Percentiles rank a stretch among this genome's conserved stretches.
phyloP scores from a whole-genome alignment of 2,113 vertebrate species.

The Setophaga kirtlandii region DNA sequence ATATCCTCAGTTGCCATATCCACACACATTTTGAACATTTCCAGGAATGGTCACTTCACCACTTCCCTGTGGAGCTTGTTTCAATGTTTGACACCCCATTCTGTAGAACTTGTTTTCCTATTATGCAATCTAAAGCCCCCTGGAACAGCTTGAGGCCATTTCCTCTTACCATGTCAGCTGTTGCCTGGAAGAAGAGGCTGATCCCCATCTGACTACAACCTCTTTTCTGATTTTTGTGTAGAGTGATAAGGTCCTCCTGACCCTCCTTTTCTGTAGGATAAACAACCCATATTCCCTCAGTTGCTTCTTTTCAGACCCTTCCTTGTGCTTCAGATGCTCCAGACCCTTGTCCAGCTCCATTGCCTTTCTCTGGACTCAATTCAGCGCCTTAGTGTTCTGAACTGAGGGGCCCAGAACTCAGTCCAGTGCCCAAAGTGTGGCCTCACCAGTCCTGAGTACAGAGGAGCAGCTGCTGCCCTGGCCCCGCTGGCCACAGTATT shows the following conservation, averaged over 20 bases:
- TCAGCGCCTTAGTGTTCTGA: neutral
- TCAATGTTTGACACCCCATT: neutral
- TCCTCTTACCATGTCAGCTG: neutral
- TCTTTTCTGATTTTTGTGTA: neutral
- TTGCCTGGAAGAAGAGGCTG: accelerated
- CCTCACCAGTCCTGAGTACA: neutral
- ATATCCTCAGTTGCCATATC: neutral
- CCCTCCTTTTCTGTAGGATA: neutral
- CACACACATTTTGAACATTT: neutral
- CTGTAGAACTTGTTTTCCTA: neutral
- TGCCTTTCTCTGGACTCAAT: neutral
- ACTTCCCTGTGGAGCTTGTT: neutral
- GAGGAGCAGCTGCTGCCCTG: neutral
- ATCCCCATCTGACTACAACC: neutral
- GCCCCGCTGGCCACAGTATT: neutral
- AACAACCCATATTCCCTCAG: neutral
- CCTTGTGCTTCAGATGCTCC: neutral
- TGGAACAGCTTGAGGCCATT: neutral
- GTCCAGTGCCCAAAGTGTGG: neutral
- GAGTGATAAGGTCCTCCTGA: neutral
- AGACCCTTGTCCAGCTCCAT: neutral
- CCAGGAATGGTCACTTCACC: neutral
- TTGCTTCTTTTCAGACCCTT: neutral
- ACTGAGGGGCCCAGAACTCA: neutral
- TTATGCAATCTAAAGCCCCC: neutral